Base-by-base conservation (phyloP, 2,797 vertebrate genomes). In the Phataginus tricuspis region DNA sequence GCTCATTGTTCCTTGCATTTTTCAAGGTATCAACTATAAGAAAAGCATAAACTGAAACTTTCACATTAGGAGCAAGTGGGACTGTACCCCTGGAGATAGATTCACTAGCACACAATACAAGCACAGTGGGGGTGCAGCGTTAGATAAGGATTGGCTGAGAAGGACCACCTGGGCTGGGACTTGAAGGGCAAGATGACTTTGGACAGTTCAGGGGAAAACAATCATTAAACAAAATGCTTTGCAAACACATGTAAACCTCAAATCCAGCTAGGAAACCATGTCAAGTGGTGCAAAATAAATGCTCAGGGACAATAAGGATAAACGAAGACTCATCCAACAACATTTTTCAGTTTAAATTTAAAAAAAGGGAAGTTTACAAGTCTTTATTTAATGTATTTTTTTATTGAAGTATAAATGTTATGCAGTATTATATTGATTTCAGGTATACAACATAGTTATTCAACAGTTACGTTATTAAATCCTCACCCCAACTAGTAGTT, bases 121-220 rank as follows among this genome's bases (percentile, higher is more conserved):
- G 7, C 18, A 0, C 0, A 7, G 6, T 3, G 7, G 19, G 15
- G 34, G 0, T 21, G 2, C 0, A 2, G 7, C 3, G 2, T 1
- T 3, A 15, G 42, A 15, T 51, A 34, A 55, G 23, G 23, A 31
- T 6, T 55, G 14, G 9, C n/a, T 18, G 55, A 74, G 23, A 53
- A 42, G 71, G 83, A 79, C 5, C 9, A 64, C 13, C 18, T 7
- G 21, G 27, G 9, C 39, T 39, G 68, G 4, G 83, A 25, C 34
- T n/a, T 51, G 19, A 86, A 82, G 74, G 37, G 0, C 9, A 6
- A 3, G 14, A 16, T 39, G 51, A 83, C 51, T 59, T 59, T 34
- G 7, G 5, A 10, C 34, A 31, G 2, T 55, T 85, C 2, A 77
- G 5, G 18, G 53, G 39, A 18, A 87, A 95, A 66, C 1, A 79